A percentile compares a stretch with the other conserved stretches of the same genome.
phyloP scores from a whole-genome alignment of 2,797 vertebrate genomes.

The Macroramphosus scolopax region DNA sequence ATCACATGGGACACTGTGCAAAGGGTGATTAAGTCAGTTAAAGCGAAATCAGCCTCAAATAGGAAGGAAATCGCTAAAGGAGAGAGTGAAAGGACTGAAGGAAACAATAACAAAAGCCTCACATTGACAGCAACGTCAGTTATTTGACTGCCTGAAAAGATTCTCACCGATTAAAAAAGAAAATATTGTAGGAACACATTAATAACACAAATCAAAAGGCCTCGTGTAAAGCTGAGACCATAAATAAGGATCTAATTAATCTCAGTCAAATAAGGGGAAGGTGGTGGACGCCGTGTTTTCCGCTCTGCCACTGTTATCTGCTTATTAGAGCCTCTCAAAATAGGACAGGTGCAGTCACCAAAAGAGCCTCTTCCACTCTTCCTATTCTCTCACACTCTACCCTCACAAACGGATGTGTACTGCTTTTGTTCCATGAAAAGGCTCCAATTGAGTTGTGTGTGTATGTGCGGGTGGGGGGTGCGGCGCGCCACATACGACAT shows the following conservation, averaged over 20 bases:
- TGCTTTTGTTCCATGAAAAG: constrained; percentile 76
- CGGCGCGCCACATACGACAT: constrained; percentile 50
- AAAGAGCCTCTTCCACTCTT: constrained; percentile 63
- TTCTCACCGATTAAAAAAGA: background rate
- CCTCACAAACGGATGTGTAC: constrained; percentile 68
- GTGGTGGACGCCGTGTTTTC: constrained; percentile 23
- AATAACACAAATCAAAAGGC: constrained; percentile 18
- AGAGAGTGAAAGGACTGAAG: background rate
- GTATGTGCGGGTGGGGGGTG: constrained; percentile 56
- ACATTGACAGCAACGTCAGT: background rate
- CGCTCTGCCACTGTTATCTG: constrained; percentile 53
- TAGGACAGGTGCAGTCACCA: constrained; percentile 79
- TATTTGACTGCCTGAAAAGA: too few relatives aligned
- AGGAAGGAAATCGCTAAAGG: constrained; percentile 3
- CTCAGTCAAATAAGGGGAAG: constrained; percentile 52
- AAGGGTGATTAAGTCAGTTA: constrained; percentile 13
- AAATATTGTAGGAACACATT: background rate
- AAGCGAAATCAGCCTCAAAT: constrained; percentile 5
- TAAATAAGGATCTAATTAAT: constrained; percentile 63
- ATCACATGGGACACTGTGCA: constrained; percentile 11
- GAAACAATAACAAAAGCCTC: too few relatives aligned
- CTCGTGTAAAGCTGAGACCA: constrained; percentile 26
- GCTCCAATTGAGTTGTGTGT: constrained; percentile 66
- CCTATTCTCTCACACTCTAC: constrained; percentile 63
- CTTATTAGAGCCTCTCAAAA: constrained; percentile 80